A percentile compares a stretch with the other conserved stretches of the same genome.
These are phyloP conservation scores for Phalloptychus januarius DNA, from an alignment of 2,797 vertebrate genomes.

Conservation along the genomic window DNA sequence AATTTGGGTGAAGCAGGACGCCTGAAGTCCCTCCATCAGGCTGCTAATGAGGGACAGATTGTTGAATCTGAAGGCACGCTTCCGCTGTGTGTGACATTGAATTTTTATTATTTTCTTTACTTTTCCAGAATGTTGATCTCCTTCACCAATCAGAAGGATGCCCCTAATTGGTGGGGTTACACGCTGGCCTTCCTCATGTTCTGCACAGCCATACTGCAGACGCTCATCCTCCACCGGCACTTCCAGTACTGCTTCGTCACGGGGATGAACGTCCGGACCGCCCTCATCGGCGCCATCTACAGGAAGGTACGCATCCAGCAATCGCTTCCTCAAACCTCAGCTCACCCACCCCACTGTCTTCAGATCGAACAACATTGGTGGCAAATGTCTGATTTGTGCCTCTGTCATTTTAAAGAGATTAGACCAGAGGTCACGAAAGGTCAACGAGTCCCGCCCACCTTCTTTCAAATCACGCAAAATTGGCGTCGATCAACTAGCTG, in stretches of 20 bases:
- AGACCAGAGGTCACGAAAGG: too few species aligned
- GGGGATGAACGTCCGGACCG: constrained; percentile 90
- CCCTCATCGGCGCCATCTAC: constrained; percentile 90
- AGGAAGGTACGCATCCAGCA: constrained; percentile 84
- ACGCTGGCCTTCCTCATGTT: constrained; percentile 93
- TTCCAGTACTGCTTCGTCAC: constrained; percentile 90
- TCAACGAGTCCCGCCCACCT: too few species aligned
- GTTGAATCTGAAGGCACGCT: neutral
- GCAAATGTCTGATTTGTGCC: too few species aligned
- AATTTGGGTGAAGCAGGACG: neutral
- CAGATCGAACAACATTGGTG: too few species aligned
- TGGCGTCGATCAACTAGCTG: too few species aligned
- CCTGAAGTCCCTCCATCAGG: neutral
- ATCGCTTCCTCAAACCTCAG: neutral
- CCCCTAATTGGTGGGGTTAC: constrained; percentile 93
- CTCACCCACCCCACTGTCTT: too few species aligned
- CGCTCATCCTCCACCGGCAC: constrained; percentile 90
- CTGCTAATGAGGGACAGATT: neutral
- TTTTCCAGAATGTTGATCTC: constrained; percentile 85
- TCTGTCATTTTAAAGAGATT: too few species aligned
- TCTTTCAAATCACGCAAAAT: too few species aligned
- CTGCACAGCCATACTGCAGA: constrained; percentile 86
- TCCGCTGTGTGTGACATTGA: neutral
- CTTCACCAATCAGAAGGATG: constrained; percentile 83
- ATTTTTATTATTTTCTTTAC: neutral